Evolutionary conservation across 2,797 vertebrate species (phyloP).

Genomic region (Muscicapa striata): DNA sequence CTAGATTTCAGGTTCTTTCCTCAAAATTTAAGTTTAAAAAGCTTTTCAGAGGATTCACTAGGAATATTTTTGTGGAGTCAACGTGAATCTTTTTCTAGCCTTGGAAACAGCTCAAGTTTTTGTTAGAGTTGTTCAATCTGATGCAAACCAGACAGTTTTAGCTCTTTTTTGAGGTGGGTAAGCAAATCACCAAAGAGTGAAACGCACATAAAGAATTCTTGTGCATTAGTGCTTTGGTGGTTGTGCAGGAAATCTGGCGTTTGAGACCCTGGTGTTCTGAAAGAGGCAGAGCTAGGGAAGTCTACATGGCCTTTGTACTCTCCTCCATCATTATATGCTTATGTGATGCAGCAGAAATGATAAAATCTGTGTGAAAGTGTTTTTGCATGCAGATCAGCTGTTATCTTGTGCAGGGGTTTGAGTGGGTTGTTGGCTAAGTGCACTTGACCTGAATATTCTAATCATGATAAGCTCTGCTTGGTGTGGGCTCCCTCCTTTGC

Average conservation of each 20-base stretch:
- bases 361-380: conserved; percentile 30
- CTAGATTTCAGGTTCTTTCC: not conserved
- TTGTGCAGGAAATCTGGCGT: not conserved
- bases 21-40: not conserved
- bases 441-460: conserved; percentile 55
- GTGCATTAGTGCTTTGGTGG: not conserved
- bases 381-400: not conserved
- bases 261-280: not conserved
- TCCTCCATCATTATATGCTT: not conserved
- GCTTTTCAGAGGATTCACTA: not conserved
- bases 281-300: not conserved
- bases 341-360: not conserved
- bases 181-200: not conserved
- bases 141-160: not conserved
- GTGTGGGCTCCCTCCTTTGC: conserved; percentile 37
- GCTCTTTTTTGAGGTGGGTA: not conserved
- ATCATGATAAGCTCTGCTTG: not conserved
- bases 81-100: not conserved
- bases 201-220: not conserved
- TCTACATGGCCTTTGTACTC: not conserved
- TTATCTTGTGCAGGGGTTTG: not conserved
- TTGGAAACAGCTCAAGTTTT: not conserved
- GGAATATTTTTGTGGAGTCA: not conserved
- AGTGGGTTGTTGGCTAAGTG: conserved; percentile 56
- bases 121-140: not conserved